These are phyloP conservation scores for Mastomys natalensis DNA, from an alignment of 2,113 vertebrate genomes.

Conservation along the genomic window DNA sequence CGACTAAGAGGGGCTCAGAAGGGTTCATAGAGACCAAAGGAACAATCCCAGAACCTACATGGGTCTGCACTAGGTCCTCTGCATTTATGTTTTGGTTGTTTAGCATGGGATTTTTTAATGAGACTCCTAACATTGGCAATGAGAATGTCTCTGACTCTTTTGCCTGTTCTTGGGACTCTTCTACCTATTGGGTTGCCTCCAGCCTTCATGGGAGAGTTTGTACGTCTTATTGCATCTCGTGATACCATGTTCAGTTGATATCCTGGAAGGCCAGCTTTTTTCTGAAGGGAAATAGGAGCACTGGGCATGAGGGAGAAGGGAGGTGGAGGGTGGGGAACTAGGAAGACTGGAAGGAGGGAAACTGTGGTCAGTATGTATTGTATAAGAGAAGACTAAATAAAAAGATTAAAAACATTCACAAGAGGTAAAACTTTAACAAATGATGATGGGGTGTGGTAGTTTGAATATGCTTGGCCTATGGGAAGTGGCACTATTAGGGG, in stretches of 20 bases:
- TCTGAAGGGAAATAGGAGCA: neutral
- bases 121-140: neutral
- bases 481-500: no score
- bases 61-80: neutral
- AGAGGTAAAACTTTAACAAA: neutral
- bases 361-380: neutral
- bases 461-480: no score
- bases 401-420: neutral
- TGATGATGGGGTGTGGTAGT: neutral
- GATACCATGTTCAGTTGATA: neutral
- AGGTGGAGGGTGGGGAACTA: neutral
- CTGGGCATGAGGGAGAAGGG: neutral
- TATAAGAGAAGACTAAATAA: neutral
- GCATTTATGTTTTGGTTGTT: neutral
- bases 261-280: neutral
- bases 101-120: neutral
- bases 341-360: neutral
- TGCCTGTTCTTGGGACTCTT: neutral
- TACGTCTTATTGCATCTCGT: neutral
- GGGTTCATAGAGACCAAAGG: neutral
- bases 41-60: neutral
- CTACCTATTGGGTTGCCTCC: neutral
- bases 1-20: neutral
- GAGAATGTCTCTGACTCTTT: neutral
- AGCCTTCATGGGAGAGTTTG: neutral